Percentiles rank a stretch among this genome's conserved stretches.
Evolutionary conservation across 2,797 vertebrate genomes (phyloP).

Genomic region (Tokudaia muenninki): DNA sequence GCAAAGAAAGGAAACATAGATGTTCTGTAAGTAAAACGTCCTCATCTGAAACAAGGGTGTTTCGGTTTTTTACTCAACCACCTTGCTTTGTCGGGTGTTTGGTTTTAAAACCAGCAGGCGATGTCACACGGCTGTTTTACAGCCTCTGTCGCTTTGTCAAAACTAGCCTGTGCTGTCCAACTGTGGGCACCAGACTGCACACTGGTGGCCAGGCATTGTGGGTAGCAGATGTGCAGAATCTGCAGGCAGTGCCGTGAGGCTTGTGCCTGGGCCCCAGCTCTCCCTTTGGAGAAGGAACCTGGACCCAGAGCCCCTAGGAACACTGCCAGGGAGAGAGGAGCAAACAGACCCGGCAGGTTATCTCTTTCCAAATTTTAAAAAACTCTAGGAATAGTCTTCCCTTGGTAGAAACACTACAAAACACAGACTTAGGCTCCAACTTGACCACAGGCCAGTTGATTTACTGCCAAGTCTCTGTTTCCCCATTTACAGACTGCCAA

Average conservation of each 20-base stretch:
- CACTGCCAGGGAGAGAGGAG: constrained; percentile 30
- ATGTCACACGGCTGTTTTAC: constrained; percentile 70
- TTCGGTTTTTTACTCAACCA: constrained; percentile 67
- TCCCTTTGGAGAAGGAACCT: background rate
- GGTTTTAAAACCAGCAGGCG: constrained; percentile 62
- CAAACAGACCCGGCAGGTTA: constrained; percentile 3
- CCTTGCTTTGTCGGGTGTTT: constrained; percentile 45
- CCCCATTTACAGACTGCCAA: background rate
- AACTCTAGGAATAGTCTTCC: background rate
- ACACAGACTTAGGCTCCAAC: background rate
- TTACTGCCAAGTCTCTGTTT: background rate
- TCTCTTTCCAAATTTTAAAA: background rate
- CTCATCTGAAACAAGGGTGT: background rate
- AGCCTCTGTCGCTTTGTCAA: constrained; percentile 61
- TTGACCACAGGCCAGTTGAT: background rate
- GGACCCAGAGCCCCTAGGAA: constrained; percentile 8
- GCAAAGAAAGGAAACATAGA: constrained; percentile 6
- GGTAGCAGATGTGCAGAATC: background rate
- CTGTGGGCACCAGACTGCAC: background rate
- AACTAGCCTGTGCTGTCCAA: background rate
- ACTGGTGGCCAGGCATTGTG: background rate
- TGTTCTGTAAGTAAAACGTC: constrained; percentile 42
- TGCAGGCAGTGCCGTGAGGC: background rate
- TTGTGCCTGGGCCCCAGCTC: background rate
- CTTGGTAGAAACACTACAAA: background rate